phyloP scores from a whole-genome alignment of 2,888 invertebrate species.

The Buathra laborator region DNA sequence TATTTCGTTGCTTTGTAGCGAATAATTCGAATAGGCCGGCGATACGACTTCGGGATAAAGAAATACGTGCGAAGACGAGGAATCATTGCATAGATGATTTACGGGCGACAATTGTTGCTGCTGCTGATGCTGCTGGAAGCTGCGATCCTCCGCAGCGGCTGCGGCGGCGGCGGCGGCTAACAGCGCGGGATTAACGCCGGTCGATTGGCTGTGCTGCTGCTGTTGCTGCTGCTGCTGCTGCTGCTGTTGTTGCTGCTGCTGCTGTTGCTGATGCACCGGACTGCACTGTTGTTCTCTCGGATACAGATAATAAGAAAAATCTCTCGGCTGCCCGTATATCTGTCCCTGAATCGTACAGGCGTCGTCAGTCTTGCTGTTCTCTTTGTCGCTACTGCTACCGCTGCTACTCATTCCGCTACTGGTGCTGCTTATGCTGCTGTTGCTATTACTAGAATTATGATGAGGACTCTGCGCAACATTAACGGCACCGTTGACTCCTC shows the following conservation, averaged over 20 bases:
- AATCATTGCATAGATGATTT: slow-evolving; percentile 58
- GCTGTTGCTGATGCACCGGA: slow-evolving; percentile 61
- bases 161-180: slow-evolving; percentile 85
- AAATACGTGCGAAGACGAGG: slow-evolving; percentile 74
- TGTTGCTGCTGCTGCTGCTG: slow-evolving; percentile 68
- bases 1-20: slow-evolving; percentile 64
- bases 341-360: slow-evolving; percentile 48
- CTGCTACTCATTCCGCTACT: slow-evolving; percentile 69
- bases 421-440: slow-evolving; percentile 77
- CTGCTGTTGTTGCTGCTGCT: slow-evolving; percentile 70
- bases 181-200: slow-evolving; percentile 78
- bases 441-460: slow-evolving; percentile 68
- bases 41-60: slow-evolving; percentile 75
- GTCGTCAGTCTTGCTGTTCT: slow-evolving; percentile 81
- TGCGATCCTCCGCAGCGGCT: slow-evolving; percentile 80
- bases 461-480: slow-evolving; percentile 35
- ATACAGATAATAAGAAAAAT: slow-evolving; percentile 84
- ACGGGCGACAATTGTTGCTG: slow-evolving; percentile 70
- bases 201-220: slow-evolving; percentile 49
- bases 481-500: slow-evolving; percentile 71
- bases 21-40: slow-evolving; percentile 74
- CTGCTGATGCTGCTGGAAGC: slow-evolving; percentile 73
- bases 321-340: slow-evolving; percentile 75
- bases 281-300: slow-evolving; percentile 73
- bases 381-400: slow-evolving; percentile 75